Conservation (phyloP, 1,140 invertebrate genomes). For the Macrotrachela quadricornifera region DNA sequence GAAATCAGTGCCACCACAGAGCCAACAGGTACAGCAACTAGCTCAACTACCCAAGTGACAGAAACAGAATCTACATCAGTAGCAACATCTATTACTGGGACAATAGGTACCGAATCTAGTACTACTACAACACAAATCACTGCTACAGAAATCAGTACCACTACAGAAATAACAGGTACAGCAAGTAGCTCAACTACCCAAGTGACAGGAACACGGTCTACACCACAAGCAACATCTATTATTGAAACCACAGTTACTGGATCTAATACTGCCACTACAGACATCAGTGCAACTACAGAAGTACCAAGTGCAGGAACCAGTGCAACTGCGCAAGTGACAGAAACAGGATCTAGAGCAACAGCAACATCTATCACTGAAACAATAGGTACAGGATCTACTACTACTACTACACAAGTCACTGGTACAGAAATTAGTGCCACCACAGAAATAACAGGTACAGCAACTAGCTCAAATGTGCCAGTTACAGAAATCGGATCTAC, state of each 20-base stretch:
- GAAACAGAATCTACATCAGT: conserved; percentile 10
- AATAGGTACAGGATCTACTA: background rate
- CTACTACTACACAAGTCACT: too few species aligned
- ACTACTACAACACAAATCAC: background rate
- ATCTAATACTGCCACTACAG: background rate
- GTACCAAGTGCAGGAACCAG: background rate
- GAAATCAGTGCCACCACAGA: too few species aligned
- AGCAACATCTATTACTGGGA: too few species aligned
- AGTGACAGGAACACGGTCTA: background rate
- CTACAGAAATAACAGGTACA: background rate
- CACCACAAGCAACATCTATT: background rate
- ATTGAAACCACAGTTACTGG: background rate
- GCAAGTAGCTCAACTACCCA: background rate
- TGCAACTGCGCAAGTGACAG: too few species aligned
- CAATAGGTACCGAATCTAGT: background rate
- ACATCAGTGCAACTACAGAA: background rate
- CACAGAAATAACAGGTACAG: too few species aligned
- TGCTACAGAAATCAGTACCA: background rate
- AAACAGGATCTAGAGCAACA: too few species aligned
- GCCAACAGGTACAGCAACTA: too few species aligned
- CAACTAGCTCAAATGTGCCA: too few species aligned
- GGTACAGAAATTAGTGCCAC: too few species aligned
- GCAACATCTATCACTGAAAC: background rate
- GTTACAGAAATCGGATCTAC: too few species aligned
- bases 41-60: background rate